Conservation (phyloP, 2,888 invertebrate species). For the Mimumesa dahlbomi region DNA sequence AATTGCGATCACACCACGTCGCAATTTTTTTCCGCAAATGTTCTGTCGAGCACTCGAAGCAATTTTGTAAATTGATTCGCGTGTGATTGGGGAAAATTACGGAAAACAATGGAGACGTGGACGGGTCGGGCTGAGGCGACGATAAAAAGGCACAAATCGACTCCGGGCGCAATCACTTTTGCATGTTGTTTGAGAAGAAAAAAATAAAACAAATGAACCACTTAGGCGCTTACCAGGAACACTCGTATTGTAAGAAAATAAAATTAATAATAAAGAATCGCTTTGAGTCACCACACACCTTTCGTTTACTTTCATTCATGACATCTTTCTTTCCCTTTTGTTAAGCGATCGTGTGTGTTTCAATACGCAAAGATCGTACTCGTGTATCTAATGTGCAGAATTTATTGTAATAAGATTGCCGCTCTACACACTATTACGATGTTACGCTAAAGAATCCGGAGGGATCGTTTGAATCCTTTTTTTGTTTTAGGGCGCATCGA, state of each 20-base stretch:
- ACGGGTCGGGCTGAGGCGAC: conserved; percentile 5
- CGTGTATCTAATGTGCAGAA: conserved; percentile 51
- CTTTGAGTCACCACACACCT: conserved; percentile 36
- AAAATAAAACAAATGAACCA: conserved; percentile 55
- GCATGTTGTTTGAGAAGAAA: conserved; percentile 41
- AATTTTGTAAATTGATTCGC: too few relatives aligned
- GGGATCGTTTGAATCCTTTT: conserved; percentile 53
- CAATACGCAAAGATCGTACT: not conserved
- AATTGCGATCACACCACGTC: not conserved
- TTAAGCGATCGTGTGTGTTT: not conserved
- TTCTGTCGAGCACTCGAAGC: too few relatives aligned
- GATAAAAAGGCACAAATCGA: conserved; percentile 35
- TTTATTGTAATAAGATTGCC: conserved; percentile 57
- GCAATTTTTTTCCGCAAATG: not conserved
- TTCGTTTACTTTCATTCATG: not conserved
- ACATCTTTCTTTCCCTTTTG: too few relatives aligned
- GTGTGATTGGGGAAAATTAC: too few relatives aligned
- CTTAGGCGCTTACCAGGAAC: conserved; percentile 61
- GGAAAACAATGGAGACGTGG: not conserved
- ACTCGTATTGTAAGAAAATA: conserved; percentile 63
- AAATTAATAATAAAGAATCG: conserved; percentile 59
- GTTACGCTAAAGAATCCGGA: conserved; percentile 37
- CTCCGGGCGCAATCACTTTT: conserved; percentile 40
- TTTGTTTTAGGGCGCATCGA: conserved; percentile 45
- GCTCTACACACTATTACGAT: conserved; percentile 46